Conservation (phyloP, 53 echinoderm and acorn worm species). For the Echinometra lucunter region DNA sequence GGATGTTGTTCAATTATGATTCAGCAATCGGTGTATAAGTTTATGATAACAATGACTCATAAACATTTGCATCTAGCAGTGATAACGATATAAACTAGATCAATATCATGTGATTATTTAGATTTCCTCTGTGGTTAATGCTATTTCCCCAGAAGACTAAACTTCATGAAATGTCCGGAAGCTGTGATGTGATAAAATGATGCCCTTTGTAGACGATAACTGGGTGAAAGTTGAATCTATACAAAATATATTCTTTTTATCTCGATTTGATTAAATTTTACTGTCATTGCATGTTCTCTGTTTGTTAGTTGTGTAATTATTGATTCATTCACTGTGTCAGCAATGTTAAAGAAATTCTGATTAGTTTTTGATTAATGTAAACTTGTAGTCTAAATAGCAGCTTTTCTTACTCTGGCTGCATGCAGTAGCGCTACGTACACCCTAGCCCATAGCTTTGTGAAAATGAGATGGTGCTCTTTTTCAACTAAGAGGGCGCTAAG, state of each 20-base stretch:
- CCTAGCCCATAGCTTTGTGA: neutral
- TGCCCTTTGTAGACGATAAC: neutral
- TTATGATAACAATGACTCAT: conserved; percentile 10
- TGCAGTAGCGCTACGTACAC: no score
- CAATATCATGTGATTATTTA: neutral
- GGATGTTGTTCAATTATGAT: no score
- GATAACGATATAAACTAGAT: neutral
- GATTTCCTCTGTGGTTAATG: neutral
- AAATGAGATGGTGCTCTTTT: neutral
- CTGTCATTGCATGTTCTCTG: no score
- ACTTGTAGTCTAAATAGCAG: no score
- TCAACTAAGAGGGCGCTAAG: conserved; percentile 3
- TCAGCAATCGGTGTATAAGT: neutral
- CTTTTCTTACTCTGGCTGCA: no score
- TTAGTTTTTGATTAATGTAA: no score
- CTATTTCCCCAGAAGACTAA: neutral
- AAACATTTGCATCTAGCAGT: neutral
- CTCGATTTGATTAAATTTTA: neutral
- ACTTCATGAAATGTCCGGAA: neutral
- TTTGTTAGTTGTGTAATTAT: no score
- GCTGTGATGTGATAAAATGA: neutral
- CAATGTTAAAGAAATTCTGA: no score
- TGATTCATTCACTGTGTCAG: no score
- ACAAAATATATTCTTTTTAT: neutral
- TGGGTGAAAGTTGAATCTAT: neutral